Conservation (phyloP, 2,113 vertebrate genomes). For the Origma solitaria region DNA sequence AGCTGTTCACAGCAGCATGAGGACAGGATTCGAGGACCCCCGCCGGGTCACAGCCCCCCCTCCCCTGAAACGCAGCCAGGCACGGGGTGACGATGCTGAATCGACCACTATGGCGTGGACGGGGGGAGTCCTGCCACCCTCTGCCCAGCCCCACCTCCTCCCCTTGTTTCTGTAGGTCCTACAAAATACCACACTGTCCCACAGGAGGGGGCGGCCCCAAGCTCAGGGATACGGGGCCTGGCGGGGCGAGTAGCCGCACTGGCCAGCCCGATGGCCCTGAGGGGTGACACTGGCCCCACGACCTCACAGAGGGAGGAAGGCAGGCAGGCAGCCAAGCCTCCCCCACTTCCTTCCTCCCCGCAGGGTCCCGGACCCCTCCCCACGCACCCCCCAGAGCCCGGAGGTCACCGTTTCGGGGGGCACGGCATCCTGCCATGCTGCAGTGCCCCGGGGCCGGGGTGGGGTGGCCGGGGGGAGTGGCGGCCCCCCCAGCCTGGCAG, state of each 20-base stretch:
- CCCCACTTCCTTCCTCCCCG: not conserved
- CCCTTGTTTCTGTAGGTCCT: not conserved
- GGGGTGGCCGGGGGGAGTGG: not conserved
- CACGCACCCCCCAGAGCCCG: not conserved
- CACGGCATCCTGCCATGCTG: not conserved
- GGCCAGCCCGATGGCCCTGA: not conserved
- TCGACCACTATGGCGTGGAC: too few relatives aligned
- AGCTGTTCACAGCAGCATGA: not conserved
- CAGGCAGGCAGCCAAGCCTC: not conserved
- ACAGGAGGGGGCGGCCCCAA: not conserved
- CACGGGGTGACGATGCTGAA: not conserved
- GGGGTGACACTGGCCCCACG: not conserved
- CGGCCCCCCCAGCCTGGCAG: constrained; percentile 19
- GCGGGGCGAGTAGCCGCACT: not conserved
- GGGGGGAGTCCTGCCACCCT: not conserved
- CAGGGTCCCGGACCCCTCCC: not conserved
- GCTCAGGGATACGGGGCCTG: fast-evolving
- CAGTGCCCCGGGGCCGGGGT: not conserved
- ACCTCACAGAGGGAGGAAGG: not conserved
- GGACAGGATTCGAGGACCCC: not conserved
- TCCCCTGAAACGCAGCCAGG: fast-evolving
- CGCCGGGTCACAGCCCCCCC: not conserved
- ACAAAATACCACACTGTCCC: not conserved
- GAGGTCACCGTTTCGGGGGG: fast-evolving
- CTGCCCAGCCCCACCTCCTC: not conserved